A percentile compares a stretch with the other conserved stretches of the same genome.
Conservation (phyloP, 1,140 invertebrate genomes). For the Drosophila sp. region DNA sequence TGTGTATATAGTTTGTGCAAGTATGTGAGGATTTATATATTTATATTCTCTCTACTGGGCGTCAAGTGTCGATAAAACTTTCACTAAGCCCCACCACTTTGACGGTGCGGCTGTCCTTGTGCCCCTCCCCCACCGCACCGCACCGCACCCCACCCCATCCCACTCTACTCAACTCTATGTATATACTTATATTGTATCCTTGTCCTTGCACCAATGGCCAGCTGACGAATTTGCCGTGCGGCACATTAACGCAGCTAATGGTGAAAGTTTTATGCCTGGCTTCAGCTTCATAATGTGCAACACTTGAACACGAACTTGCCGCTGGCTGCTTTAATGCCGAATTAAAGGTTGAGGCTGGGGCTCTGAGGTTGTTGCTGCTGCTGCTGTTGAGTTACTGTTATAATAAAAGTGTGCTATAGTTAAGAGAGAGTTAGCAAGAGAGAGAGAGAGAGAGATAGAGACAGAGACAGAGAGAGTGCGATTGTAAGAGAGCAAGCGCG, state of each 20-base stretch:
- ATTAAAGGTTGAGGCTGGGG: conserved; percentile 10
- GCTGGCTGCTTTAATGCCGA: conserved; percentile 22
- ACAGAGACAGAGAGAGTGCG: neutral
- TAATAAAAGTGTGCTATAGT: conserved; percentile 42
- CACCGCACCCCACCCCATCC: too few species aligned
- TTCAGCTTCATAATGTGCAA: conserved; percentile 71
- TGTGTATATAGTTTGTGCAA: neutral
- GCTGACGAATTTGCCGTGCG: conserved; percentile 73
- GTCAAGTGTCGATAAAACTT: conserved; percentile 65
- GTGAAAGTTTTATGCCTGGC: conserved; percentile 75
- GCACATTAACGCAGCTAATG: conserved; percentile 76
- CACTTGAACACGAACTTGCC: conserved; percentile 54
- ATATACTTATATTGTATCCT: conserved; percentile 9
- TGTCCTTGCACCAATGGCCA: conserved; percentile 66
- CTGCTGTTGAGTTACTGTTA: conserved; percentile 23
- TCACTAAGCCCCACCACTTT: conserved; percentile 58
- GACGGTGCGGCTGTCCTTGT: conserved; percentile 17
- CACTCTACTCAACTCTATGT: neutral
- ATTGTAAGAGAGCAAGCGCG: conserved; percentile 5
- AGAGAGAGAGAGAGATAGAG: neutral
- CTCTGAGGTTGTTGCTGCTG: neutral
- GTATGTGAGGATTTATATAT: conserved; percentile 14
- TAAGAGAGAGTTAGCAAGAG: neutral
- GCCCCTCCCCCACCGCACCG: neutral
- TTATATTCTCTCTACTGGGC: conserved; percentile 10